Evolutionary conservation across 37 sponge, comb jelly and placozoan species (phyloP).

Genomic region (Bolinopsis microptera): DNA sequence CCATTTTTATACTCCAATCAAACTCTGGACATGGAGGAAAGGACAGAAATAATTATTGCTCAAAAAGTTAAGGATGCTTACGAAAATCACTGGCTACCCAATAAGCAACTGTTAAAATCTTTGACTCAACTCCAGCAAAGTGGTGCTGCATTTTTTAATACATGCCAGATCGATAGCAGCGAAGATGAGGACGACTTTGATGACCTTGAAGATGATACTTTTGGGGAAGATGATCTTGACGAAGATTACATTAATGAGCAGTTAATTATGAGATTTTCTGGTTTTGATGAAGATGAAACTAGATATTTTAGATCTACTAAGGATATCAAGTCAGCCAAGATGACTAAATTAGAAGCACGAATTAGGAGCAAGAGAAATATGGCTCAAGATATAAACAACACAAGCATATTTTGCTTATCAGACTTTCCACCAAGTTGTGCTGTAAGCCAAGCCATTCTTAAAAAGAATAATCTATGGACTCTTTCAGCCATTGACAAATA

Average conservation of each 20-base stretch:
- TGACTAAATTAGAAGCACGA: neutral
- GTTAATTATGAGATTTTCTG: neutral
- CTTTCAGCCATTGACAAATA: neutral
- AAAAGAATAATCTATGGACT: neutral
- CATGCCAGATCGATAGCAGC: too few species aligned
- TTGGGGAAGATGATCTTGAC: neutral
- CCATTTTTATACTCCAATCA: too few species aligned
- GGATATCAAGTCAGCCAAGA: neutral
- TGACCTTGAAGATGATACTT: neutral
- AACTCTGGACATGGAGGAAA: neutral
- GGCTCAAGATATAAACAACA: neutral
- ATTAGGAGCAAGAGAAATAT: neutral
- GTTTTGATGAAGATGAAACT: neutral
- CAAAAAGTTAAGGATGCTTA: neutral
- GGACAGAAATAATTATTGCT: neutral
- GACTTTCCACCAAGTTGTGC: neutral
- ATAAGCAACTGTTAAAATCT: neutral
- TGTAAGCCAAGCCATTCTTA: neutral
- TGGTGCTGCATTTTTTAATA: neutral
- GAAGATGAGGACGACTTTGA: slow-evolving; percentile 15
- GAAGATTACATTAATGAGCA: slow-evolving; percentile 9
- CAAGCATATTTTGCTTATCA: neutral
- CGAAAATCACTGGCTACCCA: slow-evolving; percentile 18
- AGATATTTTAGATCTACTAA: neutral
- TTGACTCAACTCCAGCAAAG: neutral